Percentiles rank a stretch among this genome's conserved stretches.
Conservation (phyloP, 2,113 vertebrate genomes). For the Hydropotes inermis region DNA sequence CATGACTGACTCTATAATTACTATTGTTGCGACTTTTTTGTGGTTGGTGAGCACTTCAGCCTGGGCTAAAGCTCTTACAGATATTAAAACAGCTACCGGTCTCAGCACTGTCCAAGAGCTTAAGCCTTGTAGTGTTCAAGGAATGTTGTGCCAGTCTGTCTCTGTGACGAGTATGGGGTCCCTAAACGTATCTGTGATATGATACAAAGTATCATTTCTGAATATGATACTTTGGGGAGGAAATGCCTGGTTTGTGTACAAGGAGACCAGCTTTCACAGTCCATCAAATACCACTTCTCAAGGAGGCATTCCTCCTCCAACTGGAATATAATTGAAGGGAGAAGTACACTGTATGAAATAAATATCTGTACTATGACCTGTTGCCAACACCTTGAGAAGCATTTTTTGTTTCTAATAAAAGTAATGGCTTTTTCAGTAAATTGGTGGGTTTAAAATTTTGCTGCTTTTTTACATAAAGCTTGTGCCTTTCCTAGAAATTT, state of each 20-base stretch:
- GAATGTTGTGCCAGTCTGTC: conserved; percentile 79
- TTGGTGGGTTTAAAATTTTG: conserved; percentile 55
- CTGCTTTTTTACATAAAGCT: conserved; percentile 67
- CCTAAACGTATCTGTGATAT: conserved; percentile 95
- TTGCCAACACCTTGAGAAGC: conserved; percentile 53
- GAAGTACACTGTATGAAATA: conserved; percentile 38
- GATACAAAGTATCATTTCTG: too few relatives aligned
- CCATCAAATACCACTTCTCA: conserved; percentile 78
- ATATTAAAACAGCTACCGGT: conserved; percentile 87
- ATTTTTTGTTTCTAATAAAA: conserved; percentile 68
- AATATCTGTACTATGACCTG: not conserved
- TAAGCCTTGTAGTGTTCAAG: conserved; percentile 44
- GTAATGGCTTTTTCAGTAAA: conserved; percentile 66
- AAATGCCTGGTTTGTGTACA: conserved; percentile 95
- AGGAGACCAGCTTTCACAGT: conserved; percentile 89
- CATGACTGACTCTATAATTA: conserved; percentile 89
- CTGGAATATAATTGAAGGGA: conserved; percentile 76
- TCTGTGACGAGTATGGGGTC: conserved; percentile 87
- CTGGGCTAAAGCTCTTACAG: conserved; percentile 92
- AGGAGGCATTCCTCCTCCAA: conserved; percentile 80
- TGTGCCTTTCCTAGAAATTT: conserved; percentile 58
- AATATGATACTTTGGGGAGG: conserved; percentile 92
- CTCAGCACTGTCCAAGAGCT: conserved; percentile 73
- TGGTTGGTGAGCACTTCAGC: conserved; percentile 92
- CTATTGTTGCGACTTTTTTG: conserved; percentile 86